Base-by-base conservation (phyloP, 2,888 invertebrate genomes). In the Lasius platythorax region DNA sequence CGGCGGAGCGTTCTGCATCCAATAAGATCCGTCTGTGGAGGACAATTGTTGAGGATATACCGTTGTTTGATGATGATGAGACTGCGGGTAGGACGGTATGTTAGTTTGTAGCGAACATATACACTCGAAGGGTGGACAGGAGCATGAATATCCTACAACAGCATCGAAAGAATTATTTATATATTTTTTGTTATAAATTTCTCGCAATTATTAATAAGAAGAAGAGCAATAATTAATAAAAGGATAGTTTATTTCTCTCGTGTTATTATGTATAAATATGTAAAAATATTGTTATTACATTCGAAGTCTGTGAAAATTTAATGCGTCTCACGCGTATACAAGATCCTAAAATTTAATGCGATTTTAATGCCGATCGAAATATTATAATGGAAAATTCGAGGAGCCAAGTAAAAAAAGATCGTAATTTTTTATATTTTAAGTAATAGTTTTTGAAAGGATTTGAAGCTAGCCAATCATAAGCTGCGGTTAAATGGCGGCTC, bases 41-140 rank as follows among this genome's bases (percentile, higher is more conserved):
- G 91, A 63, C 56, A 88, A 82, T 78, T 93, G 93, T 73, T 92
- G 91, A 9, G 87, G 82, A 82, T 92, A 92, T 46, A 91, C 70
- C 12, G 88, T 30, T 11, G 92, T 82, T 70, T 91, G 91, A 50
- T 82, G 88, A 75, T 91, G 91, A 28, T 93, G 85, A 89, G 87
- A 81, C 87, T 87, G 89, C 83, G 90, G 91, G 56, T 91, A 91
- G 1, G 87, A 81, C 37, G 92, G 75, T 83, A 93, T 93, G 93
- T 91, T 91, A 6, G 93, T 92, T 89, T 95, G 95, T 79, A 95
- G 94, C 63, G 96, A 96, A 92, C 97, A 97, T 50, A 97, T 96
- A 93, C 97, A 97, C 92, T 97, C 97, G 95, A 97, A 97, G 0
- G 97, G 97, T 0, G 97, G 97, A 91, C 97, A 91, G 43, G 97